Base-by-base conservation (phyloP, 2,888 invertebrate genomes). In the Ennomos erosarius region DNA sequence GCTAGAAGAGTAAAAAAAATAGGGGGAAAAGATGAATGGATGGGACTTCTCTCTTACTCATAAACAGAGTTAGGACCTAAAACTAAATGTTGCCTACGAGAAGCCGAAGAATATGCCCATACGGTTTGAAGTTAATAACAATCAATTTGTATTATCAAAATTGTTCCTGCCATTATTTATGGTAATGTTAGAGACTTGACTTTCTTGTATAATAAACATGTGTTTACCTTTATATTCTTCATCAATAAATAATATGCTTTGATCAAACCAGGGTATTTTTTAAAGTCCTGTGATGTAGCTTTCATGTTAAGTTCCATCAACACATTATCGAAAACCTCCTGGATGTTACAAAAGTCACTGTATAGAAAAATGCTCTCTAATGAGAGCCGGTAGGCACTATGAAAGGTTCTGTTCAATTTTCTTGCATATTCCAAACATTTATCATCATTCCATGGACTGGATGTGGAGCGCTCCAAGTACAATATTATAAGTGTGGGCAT, bases 221-320 rank as follows among this genome's bases (percentile, higher is more conserved):
- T 11, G 9, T 1, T 10, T 49, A 87, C 89, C 73, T 79, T 76
- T 26, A 86, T 42, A 69, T 85, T 69, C 26, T 71, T 68, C 10
- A 85, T 59, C 11, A 91, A 58, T 34, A 65, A 63, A 62, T 71
- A 80, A 64, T 89, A 91, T 0, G 84, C 85, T 68, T 87, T 83
- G 62, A 89, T 72, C 48, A 84, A 78, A 3, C 79, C 79, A 16
- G 90, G 91, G 73, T 86, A 85, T 58, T 77, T 84, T 60, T 87
- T 90, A 44, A 86, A 86, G 62, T 84, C 74, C 38, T 80, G 73
- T 13, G 72, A 52, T 56, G 82, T 83, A 54, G 90, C 67, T 70
- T 81, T 89, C 46, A 68, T 70, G 66, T 88, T 86, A 26, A 90
- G 66, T 34, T 78, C 75, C 52, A 76, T 78, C 47, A 90, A 74